Evolutionary conservation across 2,113 vertebrate genomes (phyloP).

Genomic region (Symphodus melops): DNA sequence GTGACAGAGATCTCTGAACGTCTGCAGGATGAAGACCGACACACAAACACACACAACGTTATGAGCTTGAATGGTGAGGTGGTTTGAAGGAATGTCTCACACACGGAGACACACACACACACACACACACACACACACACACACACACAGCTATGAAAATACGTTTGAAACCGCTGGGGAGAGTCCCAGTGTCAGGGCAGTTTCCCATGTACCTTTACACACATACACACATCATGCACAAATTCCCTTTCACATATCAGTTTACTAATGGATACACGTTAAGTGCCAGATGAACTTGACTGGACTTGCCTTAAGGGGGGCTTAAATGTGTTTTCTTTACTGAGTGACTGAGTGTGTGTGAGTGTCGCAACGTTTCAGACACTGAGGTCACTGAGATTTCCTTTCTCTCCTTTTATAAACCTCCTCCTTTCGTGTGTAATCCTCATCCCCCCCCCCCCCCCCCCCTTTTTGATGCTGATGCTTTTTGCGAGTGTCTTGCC

Average conservation of each 20-base stretch:
- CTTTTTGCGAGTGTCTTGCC: not conserved
- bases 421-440: not conserved
- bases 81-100: conserved; percentile 32
- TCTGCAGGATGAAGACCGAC: conserved; percentile 8
- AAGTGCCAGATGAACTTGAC: conserved; percentile 63
- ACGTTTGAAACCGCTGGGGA: conserved; percentile 24
- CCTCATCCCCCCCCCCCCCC: not conserved
- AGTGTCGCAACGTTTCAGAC: conserved; percentile 23
- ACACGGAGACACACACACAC: conserved; percentile 21
- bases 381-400: conserved; percentile 7
- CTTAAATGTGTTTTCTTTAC: conserved; percentile 61
- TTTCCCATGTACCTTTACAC: conserved; percentile 32
- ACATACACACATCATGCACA: conserved; percentile 10
- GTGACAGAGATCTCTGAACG: conserved; percentile 3
- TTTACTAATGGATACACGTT: conserved; percentile 53
- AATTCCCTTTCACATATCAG: conserved; percentile 47
- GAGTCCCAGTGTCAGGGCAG: conserved; percentile 31
- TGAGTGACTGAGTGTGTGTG: conserved; percentile 14
- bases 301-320: conserved; percentile 51
- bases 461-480: conserved; percentile 6
- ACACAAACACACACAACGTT: conserved; percentile 1
- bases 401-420: not conserved
- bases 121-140: conserved; percentile 19
- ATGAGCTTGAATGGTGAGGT: conserved; percentile 24
- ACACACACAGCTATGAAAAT: conserved; percentile 51